phyloP scores from a whole-genome alignment of 2,797 vertebrate genomes.

The Etheostoma perlongum region DNA sequence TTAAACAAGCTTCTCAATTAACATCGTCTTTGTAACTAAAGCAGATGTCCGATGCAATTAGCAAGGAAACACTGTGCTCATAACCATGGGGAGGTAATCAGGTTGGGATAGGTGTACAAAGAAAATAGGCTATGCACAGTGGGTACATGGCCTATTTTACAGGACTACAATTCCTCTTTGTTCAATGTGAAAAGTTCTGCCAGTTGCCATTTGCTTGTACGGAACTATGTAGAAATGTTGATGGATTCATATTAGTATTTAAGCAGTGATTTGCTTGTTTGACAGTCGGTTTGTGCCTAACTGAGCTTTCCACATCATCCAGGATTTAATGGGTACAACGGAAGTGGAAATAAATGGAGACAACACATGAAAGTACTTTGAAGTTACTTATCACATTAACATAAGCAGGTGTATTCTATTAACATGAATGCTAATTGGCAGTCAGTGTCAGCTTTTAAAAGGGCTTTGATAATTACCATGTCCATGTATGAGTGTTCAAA shows the following conservation, averaged over 20 bases:
- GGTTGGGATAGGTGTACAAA: not conserved
- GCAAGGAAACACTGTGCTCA: conserved; percentile 3
- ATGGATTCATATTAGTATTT: conserved; percentile 10
- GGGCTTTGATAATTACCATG: conserved; percentile 33
- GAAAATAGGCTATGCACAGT: not conserved
- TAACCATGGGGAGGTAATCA: conserved; percentile 20
- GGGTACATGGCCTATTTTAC: not conserved
- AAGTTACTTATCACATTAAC: conserved; percentile 46
- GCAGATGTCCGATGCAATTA: conserved; percentile 46
- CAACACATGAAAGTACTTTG: conserved; percentile 46
- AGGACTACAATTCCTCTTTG: not conserved
- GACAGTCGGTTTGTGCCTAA: conserved; percentile 12
- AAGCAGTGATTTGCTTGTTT: conserved; percentile 21
- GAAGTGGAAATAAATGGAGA: conserved; percentile 16
- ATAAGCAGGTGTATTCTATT: conserved; percentile 55
- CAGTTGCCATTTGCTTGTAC: not conserved
- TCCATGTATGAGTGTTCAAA: conserved; percentile 39
- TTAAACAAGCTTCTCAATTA: conserved; percentile 44
- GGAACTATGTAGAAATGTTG: not conserved
- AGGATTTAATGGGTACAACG: conserved; percentile 30
- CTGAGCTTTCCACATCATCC: conserved; percentile 19
- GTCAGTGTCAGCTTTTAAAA: conserved; percentile 44
- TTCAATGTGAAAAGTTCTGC: not conserved
- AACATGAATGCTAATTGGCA: conserved; percentile 60
- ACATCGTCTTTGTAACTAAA: conserved; percentile 42